Percentiles rank a stretch among this genome's conserved stretches.
Evolutionary conservation across 2,797 vertebrate species (phyloP).

Genomic region (Myiotriccus ornatus): DNA sequence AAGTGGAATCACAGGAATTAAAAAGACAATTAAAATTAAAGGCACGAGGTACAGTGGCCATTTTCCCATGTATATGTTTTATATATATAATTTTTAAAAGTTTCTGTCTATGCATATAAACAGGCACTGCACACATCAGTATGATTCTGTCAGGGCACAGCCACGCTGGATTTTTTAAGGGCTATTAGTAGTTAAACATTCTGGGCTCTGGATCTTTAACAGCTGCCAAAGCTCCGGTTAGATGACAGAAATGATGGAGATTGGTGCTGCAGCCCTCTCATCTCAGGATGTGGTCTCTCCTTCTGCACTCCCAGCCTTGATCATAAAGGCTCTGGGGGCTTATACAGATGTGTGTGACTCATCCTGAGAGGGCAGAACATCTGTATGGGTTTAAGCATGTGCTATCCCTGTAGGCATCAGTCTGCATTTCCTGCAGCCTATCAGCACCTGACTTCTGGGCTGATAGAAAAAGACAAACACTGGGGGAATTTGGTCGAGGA

Average conservation of each 20-base stretch:
- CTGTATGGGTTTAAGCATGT: background rate
- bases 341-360: background rate
- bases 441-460: background rate
- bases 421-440: background rate
- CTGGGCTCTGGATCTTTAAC: background rate
- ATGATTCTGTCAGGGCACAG: accelerated
- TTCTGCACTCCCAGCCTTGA: background rate
- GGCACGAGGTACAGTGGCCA: background rate
- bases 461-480: background rate
- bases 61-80: background rate
- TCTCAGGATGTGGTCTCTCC: background rate
- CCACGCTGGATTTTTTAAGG: background rate
- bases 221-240: background rate
- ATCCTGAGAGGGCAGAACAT: background rate
- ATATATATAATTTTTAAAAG: background rate
- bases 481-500: background rate
- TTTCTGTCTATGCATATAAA: background rate
- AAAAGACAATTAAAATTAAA: background rate
- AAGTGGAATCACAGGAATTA: background rate
- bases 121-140: too few species aligned
- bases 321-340: background rate
- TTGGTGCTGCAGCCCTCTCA: background rate
- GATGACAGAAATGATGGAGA: background rate
- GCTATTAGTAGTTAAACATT: background rate
- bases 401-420: background rate